Base-by-base conservation (phyloP, 2,113 vertebrate species). In the Cygnus atratus region DNA sequence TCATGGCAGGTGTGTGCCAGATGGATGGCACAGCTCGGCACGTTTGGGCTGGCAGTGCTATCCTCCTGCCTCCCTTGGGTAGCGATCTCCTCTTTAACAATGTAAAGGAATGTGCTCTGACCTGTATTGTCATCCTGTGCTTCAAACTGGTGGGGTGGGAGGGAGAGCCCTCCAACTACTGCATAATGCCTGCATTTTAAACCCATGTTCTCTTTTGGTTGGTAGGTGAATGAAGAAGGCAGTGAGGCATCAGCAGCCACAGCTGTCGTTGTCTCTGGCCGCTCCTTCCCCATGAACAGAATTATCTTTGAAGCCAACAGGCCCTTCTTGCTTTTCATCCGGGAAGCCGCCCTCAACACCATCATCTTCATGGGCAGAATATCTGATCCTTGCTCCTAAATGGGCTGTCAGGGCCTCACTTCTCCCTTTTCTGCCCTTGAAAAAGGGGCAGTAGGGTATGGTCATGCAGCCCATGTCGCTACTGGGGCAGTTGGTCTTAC, bases 171-270 rank as follows among this genome's bases (percentile, higher is more conserved):
- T 81, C 16, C 26, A 5, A 13, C 1, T 44, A 1, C 21, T 41
- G 28, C 3, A 1, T 5, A 13, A 48, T 9, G n/a, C 44, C 35
- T 7, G 0, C 31, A 5, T 73, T 62, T 85, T 52, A 85, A 88
- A 54, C 31, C 48, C 25, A 8, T 33, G 58, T 52, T 72, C 63
- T 89, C 29, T 43, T 62, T 63, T 57, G 35, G 21, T 26, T 70
- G 88, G 35, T 95, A 99, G 99, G 99, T 99, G 62, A 99, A 99
- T 3, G 99, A 99, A 95, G 99, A 99, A 93, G 99, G 99, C 95
- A 99, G 99, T 0, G 99, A 99, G 93, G 99, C 99, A 3, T 97
- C 99, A 0, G 99, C 99, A 1, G 95, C 98, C 9, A 99, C 98
- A 1, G 89, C 91, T 0, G 96, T 99, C 7, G 48, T 97, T 4